A percentile compares a stretch with the other conserved stretches of the same genome.
phyloP scores from a whole-genome alignment of 2,797 vertebrate species.

The Margarornis squamiger region DNA sequence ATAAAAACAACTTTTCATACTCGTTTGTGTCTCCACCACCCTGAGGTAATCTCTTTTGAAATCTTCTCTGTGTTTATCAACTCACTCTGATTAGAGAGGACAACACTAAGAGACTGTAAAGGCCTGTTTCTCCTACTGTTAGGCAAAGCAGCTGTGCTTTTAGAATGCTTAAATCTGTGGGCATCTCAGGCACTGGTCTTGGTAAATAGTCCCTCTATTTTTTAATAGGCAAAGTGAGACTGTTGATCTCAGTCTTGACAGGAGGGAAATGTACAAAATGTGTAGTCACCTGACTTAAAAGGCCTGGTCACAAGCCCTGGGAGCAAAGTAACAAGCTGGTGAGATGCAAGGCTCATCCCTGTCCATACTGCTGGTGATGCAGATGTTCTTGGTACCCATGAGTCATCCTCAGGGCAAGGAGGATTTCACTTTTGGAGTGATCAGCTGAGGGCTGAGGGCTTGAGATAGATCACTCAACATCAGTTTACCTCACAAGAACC shows the following conservation, averaged over 20 bases:
- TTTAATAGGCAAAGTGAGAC: neutral
- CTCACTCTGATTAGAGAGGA: neutral
- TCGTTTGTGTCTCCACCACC: neutral
- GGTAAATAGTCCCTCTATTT: neutral
- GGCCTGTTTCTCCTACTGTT: neutral
- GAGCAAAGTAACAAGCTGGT: neutral
- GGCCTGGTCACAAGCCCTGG: rapidly evolving
- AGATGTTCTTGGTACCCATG: rapidly evolving
- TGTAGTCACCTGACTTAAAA: neutral
- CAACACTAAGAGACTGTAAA: neutral
- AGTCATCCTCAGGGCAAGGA: neutral
- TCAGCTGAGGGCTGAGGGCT: neutral
- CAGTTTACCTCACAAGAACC: neutral
- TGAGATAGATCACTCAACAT: rapidly evolving
- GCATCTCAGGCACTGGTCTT: neutral
- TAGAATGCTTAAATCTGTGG: neutral
- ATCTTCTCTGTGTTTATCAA: neutral
- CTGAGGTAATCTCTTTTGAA: neutral
- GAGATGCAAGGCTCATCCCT: neutral
- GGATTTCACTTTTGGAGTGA: neutral
- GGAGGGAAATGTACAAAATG: neutral
- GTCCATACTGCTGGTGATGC: too few relatives aligned
- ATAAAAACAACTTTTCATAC: neutral
- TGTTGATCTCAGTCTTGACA: neutral
- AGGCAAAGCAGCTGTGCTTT: neutral